Conservation (phyloP, 2,113 vertebrate genomes). For the Excalfactoria chinensis region DNA sequence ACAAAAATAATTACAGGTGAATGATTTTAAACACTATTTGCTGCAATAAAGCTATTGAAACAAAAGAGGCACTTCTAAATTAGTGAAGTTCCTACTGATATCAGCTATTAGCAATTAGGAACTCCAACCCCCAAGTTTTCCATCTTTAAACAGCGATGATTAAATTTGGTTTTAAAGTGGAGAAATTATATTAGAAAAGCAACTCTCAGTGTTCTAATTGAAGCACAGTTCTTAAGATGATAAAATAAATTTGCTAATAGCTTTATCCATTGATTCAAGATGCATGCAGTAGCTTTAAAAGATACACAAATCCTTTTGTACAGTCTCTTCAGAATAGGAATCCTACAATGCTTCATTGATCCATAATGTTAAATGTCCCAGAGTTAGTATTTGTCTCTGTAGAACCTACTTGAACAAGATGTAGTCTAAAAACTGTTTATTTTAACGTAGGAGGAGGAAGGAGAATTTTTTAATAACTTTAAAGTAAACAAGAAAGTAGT, state of each 20-base stretch:
- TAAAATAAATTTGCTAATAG: constrained; percentile 67
- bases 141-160: constrained; percentile 65
- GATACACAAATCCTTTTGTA: neutral
- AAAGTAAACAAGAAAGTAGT: constrained; percentile 5
- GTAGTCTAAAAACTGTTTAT: neutral
- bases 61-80: constrained; percentile 75
- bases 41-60: constrained; percentile 67
- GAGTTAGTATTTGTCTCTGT: neutral
- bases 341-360: neutral
- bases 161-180: constrained; percentile 70
- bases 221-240: constrained; percentile 59
- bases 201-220: constrained; percentile 65
- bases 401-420: neutral
- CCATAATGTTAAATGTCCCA: neutral
- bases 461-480: neutral
- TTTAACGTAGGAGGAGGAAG: constrained; percentile 6
- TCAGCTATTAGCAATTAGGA: constrained; percentile 72
- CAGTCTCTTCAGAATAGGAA: neutral
- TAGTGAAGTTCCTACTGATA: constrained; percentile 67
- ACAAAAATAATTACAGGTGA: constrained; percentile 69
- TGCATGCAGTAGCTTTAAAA: neutral
- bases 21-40: constrained; percentile 65
- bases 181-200: constrained; percentile 70
- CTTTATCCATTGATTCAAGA: constrained; percentile 51
- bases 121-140: constrained; percentile 51